Evolutionary conservation across 2,797 vertebrate species (phyloP).

Genomic region (Monodelphis domestica): DNA sequence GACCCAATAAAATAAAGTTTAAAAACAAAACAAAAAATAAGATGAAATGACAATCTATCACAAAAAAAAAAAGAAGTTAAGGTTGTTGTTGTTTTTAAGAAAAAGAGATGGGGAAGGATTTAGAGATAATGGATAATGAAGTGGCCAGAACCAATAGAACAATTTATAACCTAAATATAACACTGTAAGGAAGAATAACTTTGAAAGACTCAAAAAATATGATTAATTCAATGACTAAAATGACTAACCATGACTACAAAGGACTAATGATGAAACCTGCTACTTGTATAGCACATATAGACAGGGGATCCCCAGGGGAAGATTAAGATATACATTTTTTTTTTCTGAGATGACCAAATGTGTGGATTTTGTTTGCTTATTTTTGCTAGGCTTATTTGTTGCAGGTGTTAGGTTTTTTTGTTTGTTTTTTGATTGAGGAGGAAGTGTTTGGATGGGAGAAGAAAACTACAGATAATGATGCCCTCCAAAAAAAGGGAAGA

Average conservation of each 20-base stretch:
- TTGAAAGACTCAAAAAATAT: not conserved
- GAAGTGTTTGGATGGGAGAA: not conserved
- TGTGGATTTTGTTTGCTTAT: not conserved
- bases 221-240: not conserved
- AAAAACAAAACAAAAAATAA: too few species aligned
- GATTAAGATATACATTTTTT: not conserved
- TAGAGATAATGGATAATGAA: not conserved
- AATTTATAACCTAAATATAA: not conserved
- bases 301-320: not conserved
- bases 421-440: not conserved
- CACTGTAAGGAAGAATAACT: not conserved
- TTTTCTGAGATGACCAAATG: not conserved
- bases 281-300: not conserved
- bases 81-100: too few species aligned
- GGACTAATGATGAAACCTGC: not conserved
- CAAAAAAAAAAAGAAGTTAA: too few species aligned
- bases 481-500: not conserved
- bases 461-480: not conserved
- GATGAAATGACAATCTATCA: too few species aligned
- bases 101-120: not conserved
- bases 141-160: not conserved
- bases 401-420: not conserved
- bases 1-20: too few species aligned
- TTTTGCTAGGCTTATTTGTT: not conserved
- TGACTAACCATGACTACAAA: not conserved